Base-by-base conservation (phyloP, 2,888 invertebrate species). In the Netelia inedita region DNA sequence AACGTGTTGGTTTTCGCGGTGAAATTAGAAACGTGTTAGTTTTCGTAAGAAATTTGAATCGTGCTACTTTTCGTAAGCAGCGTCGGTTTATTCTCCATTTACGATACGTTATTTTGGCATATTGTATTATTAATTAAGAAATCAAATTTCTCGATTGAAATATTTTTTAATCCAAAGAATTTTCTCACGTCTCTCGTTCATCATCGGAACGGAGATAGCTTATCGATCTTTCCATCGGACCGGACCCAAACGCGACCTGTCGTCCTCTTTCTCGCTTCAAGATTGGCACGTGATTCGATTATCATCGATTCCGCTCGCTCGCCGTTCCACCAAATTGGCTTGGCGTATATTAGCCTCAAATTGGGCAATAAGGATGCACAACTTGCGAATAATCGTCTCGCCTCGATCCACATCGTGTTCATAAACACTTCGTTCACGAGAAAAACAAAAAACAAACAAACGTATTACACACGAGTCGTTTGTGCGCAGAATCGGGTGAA, bases 261-360 rank as follows among this genome's bases (percentile, higher is more conserved):
- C 76, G 28, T 10, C 55, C 46, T 68, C 57, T 71, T 11, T 61
- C 75, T 69, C 23, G 61, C 19, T 57, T 35, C 69, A 21, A 76
- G 75, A 82, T 82, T 82, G 71, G 65, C 74, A 71, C 35, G 35
- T 76, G 35, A 76, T 65, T 46, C 76, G 82, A 82, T 82, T 82
- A 82, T 75, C 55, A 80, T 81, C 23, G 82, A 76, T 82, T 61
- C 53, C 21, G 21, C 28, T 68, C 55, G 16, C 19, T 11, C 59
- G 53, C 43, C 75, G 63, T 65, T 82, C 55, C 46, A 5, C 28
- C 21, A 82, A 76, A 76, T 82, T 65, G 11, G 41, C 63, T 82
- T 63, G 57, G n/a, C 19, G 19, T 65, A 71, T 76, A 71, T 82
- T 65, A 66, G 41, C 82, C 57, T 76, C 65, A 82, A 82, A 82